Base-by-base conservation (phyloP, 2,888 invertebrate species). In the Eristalinus sepulchralis region DNA sequence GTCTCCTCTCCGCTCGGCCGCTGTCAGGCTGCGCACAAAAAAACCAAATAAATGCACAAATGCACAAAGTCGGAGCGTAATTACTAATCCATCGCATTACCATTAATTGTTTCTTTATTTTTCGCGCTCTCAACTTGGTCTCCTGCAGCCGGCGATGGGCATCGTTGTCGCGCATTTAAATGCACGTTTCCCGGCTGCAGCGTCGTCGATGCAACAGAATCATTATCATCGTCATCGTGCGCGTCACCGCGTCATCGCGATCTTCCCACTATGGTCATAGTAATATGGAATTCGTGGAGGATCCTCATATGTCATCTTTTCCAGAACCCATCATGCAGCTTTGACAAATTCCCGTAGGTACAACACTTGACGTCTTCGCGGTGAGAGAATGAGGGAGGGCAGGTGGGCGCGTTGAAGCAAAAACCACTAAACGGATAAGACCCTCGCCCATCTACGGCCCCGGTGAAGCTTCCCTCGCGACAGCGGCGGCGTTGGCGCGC, bases 281-380 rank as follows among this genome's bases (percentile, higher is more conserved):
- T 87, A 87, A 87, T 87, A 87, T 83, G 87, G 87, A 86, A 79
- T 83, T 88, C 83, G 88, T 82, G 85, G 88, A 81, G 88, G 88
- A 88, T 85, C 88, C 88, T 88, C 89, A 88, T 87, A 88, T 89
- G 89, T 89, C 89, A 89, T 89, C 89, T 89, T 89, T 88, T 88
- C 78, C 88, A 88, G 88, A 88, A 88, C 84, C 86, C 89, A 88
- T 88, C 88, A 88, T 85, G 79, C 83, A 88, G 88, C 89, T 88
- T 88, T 89, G 89, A 89, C 89, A 89, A 89, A 89, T 89, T 89
- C 89, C 87, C 88, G 88, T 86, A 87, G 87, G 80, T 86, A 86
- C 79, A 63, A 66, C 59, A 77, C 81, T 63, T 34, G 0, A 33
- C 24, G 57, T 17, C 57, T 13, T 27, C 27, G 27, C 5, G 27